A percentile compares a stretch with the other conserved stretches of the same genome.
phyloP scores from a whole-genome alignment of 1,140 invertebrate genomes.

The Saccostrea glomerata region DNA sequence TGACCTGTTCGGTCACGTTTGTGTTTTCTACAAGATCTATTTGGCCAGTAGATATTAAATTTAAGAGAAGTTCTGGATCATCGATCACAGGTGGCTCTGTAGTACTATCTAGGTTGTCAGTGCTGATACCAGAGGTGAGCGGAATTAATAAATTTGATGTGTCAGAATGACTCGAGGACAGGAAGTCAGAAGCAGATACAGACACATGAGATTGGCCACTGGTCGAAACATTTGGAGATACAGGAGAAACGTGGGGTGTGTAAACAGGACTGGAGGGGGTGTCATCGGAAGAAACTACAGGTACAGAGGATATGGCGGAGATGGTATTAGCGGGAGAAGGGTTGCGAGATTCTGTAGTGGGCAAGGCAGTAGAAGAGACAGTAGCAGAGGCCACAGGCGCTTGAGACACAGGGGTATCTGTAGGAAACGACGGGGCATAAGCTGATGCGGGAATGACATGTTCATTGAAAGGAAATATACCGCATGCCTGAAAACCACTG shows the following conservation, averaged over 20 bases:
- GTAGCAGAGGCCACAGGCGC: not conserved
- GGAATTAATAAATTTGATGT: no score
- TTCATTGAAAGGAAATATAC: conserved; percentile 46
- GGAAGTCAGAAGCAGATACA: not conserved
- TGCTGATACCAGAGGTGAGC: no score
- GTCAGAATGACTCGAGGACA: not conserved
- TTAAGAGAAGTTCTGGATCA: not conserved
- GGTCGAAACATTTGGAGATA: not conserved
- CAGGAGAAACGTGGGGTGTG: not conserved
- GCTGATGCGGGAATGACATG: not conserved
- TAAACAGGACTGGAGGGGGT: not conserved
- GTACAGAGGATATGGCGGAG: not conserved
- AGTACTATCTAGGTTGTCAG: not conserved
- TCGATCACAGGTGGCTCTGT: not conserved
- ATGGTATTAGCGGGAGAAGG: not conserved
- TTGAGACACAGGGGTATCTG: not conserved
- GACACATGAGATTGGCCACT: not conserved
- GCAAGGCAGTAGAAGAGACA: not conserved
- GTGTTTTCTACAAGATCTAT: no score
- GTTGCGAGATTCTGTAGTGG: not conserved
- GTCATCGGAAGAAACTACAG: not conserved
- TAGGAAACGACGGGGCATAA: not conserved
- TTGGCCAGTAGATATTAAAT: not conserved
- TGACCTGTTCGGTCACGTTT: no score
- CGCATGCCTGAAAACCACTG: conserved; percentile 41